A percentile compares a stretch with the other conserved stretches of the same genome.
Conservation (phyloP, 2,797 vertebrate genomes). For the Enteromius fasciolatus region DNA sequence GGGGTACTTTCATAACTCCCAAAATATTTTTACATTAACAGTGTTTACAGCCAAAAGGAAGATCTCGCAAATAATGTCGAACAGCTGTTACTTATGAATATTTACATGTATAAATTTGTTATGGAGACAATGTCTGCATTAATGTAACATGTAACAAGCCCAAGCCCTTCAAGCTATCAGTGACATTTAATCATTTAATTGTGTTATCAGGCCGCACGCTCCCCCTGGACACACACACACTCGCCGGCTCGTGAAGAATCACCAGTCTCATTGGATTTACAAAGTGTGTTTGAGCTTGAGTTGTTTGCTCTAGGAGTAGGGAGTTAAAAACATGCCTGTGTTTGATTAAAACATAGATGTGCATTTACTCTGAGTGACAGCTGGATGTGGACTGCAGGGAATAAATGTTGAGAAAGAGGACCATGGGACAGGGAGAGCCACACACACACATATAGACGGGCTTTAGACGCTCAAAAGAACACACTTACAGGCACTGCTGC, state of each 20-base stretch:
- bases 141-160: slow-evolving; percentile 27
- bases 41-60: slow-evolving; percentile 9
- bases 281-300: slow-evolving; percentile 31
- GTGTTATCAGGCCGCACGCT: slow-evolving; percentile 9
- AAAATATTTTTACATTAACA: slow-evolving; percentile 10
- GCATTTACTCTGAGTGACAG: slow-evolving; percentile 45
- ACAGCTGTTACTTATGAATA: slow-evolving; percentile 45
- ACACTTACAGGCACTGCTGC: slow-evolving; percentile 19
- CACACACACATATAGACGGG: not conserved
- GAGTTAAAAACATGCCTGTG: slow-evolving; percentile 38
- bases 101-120: slow-evolving; percentile 32
- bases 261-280: slow-evolving; percentile 33
- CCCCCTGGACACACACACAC: slow-evolving; percentile 8
- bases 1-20: not conserved
- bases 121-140: slow-evolving; percentile 38
- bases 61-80: not conserved
- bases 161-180: slow-evolving; percentile 42
- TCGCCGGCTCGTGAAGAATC: slow-evolving; percentile 27
- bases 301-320: slow-evolving; percentile 33
- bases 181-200: slow-evolving; percentile 48
- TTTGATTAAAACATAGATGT: slow-evolving; percentile 57
- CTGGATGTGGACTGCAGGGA: slow-evolving; percentile 41
- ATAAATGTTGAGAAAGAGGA: slow-evolving; percentile 43
- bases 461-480: slow-evolving; percentile 23
- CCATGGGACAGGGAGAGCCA: slow-evolving; percentile 17